Base-by-base conservation (phyloP, 1,140 invertebrate genomes). In the Hylyphantes graminicola region DNA sequence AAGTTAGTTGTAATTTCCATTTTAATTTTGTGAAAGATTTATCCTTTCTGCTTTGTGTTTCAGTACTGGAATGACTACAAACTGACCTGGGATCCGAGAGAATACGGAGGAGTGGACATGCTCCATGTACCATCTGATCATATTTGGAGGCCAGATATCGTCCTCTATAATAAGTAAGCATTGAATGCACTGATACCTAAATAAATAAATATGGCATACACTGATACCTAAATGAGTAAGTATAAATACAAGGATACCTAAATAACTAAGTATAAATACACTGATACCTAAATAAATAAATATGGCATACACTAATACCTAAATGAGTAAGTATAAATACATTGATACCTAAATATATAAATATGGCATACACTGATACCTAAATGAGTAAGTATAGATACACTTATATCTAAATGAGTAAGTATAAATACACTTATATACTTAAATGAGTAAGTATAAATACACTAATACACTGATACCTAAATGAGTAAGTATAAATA, bases 111-210 rank as follows among this genome's bases (percentile, higher is more conserved):
- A 2, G 90, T 92, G 3, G 87, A 89, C n/a, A 89, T 90, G 50
- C 88, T 93, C 7, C 90, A 92, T 86, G 90, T 92, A 21, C 92
- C 92, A 0, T 90, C 90, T 8, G 90, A 92, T 35, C 88, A 91
- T 79, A 90, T 92, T 59, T 92, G 92, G 92, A 87, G 89, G 57
- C 91, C 91, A 11, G 96, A 98, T 90, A 96, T 98, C 90, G 96
- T 97, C 10, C 80, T 91, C 3, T 91, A 91, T 85, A 91, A 91
- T 87, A 90, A 89, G 90, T 90, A 3, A 55, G 51, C 55, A 21
- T 9, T 8, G 35, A 70, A 67, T 21, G 15, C 64, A 21, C 21
- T 35, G 35, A 35, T 35, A 35, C 35, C 35, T 35, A 35, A 35
- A 35, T 35, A 35, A 35, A 35, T 35, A 35, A 35, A 5, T 35